Base-by-base conservation (phyloP, 2,888 invertebrate genomes). In the Melieria omissa region DNA sequence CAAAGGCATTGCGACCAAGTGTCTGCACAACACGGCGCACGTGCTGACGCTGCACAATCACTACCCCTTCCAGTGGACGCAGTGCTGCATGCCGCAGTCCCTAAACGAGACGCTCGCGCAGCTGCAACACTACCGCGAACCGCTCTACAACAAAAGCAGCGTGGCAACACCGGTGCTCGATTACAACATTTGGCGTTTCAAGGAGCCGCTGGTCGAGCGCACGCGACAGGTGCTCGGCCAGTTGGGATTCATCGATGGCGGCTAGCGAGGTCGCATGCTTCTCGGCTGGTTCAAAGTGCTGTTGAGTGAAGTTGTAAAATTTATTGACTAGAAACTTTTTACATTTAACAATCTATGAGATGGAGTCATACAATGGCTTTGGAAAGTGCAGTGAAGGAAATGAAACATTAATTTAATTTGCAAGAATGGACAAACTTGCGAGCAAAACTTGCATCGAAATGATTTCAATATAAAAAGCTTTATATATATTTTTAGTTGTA, bases 1-100 rank as follows among this genome's bases (percentile, higher is more conserved):
- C 86, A 94, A 94, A 0, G 93, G 93, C 76, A 92, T 93, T 85
- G 96, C 95, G 86, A 92, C 95, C 80, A 97, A 97, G 88, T 96
- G 96, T 86, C 95, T 97, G 88, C 96, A 96, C 87, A 94, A 95
- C 87, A 94, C 96, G 16, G 93, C 93, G 79, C 91, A 93, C 81
- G 95, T 95, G 65, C 89, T 96, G 55, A 93, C 94, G 41, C 88
- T 96, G 75, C 96, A 97, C 89, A 97, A 96, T 88, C 97, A 97
- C 87, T 96, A 95, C 85, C 95, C 96, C 29, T 87, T 96, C 78
- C 93, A 93, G 69, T 95, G 95, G 84, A 88, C 95, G 12, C 92
- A 93, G 49, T 89, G 90, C 41, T 96, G 96, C 85, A 92, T 92
- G 29, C 92, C 94, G 65, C 95, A 92, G 86, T 90, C 94, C 62